These are phyloP conservation scores for Spisula solida DNA, from an alignment of 2,888 invertebrate species.

Conservation along the genomic window DNA sequence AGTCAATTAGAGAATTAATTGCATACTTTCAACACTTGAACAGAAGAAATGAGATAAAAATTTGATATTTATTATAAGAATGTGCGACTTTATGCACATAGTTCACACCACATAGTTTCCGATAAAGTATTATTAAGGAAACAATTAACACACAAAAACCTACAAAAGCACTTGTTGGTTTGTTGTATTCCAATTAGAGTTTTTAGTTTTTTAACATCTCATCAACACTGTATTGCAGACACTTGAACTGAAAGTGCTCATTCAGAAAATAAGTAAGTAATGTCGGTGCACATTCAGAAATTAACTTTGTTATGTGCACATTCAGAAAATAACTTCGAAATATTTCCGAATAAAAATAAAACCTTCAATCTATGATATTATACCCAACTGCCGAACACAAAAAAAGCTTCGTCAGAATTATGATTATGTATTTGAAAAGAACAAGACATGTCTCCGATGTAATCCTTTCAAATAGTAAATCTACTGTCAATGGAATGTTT, in stretches of 20 bases:
- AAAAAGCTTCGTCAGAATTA: slow-evolving; percentile 4
- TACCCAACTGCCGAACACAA: not conserved
- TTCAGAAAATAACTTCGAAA: not conserved
- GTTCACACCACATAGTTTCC: not conserved
- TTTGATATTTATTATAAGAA: not conserved
- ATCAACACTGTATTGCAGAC: not conserved
- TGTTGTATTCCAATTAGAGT: not conserved
- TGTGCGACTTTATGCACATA: not conserved
- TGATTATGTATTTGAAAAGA: slow-evolving; percentile 11
- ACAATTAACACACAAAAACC: not conserved
- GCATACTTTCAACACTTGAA: not conserved
- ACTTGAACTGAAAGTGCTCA: not conserved
- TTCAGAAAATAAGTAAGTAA: not conserved
- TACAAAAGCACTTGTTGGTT: not conserved
- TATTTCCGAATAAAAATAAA: not conserved
- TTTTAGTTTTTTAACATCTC: not conserved
- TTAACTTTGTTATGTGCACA: not conserved
- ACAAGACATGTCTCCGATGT: not conserved
- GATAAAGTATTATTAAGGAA: not conserved
- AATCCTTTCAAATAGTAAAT: slow-evolving; percentile 32
- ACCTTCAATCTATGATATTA: not conserved
- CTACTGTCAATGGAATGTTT: not conserved
- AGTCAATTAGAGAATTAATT: slow-evolving; percentile 9
- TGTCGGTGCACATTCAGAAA: too few species aligned
- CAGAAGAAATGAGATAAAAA: not conserved